These are phyloP conservation scores for Rhodeus uyekii DNA, from an alignment of 2,797 vertebrate species.

Conservation along the genomic window DNA sequence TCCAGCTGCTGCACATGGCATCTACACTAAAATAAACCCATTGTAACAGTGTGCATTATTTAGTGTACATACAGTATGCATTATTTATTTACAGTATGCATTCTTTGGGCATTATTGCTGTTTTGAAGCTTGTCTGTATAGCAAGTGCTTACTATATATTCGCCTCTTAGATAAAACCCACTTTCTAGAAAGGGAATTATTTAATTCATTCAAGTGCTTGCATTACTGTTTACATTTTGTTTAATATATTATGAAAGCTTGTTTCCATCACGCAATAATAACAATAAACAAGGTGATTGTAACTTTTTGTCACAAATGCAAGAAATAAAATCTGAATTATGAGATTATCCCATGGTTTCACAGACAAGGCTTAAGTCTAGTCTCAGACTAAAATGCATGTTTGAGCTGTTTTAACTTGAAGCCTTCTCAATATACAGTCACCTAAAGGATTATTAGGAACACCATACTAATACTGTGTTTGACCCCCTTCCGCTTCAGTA, in stretches of 20 bases:
- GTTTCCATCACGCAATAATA: background rate
- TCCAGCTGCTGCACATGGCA: background rate
- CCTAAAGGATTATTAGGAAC: too few species aligned
- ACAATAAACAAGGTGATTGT: background rate
- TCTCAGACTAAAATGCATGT: too few species aligned
- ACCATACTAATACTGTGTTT: too few species aligned
- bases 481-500: too few species aligned
- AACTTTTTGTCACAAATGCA: background rate
- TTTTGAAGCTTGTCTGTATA: background rate
- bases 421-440: too few species aligned
- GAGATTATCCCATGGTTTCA: too few species aligned
- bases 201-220: constrained; percentile 31
- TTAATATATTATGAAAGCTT: background rate
- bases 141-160: constrained; percentile 25
- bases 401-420: too few species aligned
- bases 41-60: constrained; percentile 31
- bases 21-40: constrained; percentile 7
- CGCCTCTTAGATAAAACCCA: background rate
- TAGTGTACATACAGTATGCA: constrained; percentile 38
- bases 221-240: background rate
- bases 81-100: too few species aligned
- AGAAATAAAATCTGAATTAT: too few species aligned
- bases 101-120: constrained; percentile 25
- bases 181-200: background rate
- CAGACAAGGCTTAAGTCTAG: too few species aligned